Base-by-base conservation (phyloP, 1,140 invertebrate genomes). In the Polypedilum pembai region DNA sequence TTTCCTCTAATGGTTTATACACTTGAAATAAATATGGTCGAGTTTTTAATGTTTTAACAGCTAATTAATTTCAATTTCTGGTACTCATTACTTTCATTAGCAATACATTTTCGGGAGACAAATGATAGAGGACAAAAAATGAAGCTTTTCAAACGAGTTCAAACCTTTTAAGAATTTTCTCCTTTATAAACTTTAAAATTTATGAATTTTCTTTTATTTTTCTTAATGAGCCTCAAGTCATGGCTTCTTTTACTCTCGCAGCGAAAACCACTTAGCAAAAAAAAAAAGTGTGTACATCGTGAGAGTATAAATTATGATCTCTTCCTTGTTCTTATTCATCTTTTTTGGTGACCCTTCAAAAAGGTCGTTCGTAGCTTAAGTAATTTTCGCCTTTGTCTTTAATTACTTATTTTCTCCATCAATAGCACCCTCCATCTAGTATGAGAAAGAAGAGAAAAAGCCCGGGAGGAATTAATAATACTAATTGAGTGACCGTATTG, bases 51-150 rank as follows among this genome's bases (percentile, higher is more conserved):
- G 17, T 10, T 69, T 69, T 69, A 69, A 69, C 20, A 69, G 65
- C 65, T 21, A 69, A 69, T 69, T 69, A 69, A 69, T 69, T 20
- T 69, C 65, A 69, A 69, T 69, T 69, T 69, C 18, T 69, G 65
- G 17, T 69, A n/a, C 65, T 69, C 45, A 56, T 56, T 56, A 56
- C n/a, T n/a, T 15, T 56, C 45, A 56, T 56, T n/a, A 4, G 4
- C 5, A 33, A 33, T 33, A 33, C 1, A 33, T 33, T 33, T 33
- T 33, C 2, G 5, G 5, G 24, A 33, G 24, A 33, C 24, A 33
- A 33, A 33, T 33, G 24, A 33, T 3, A 33, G 24, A 33, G 5
- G 24, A 33, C 1, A 33, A 33, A 5, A 33, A 33, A 33, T 33
- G 24, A 33, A 33, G 24, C 24, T 33, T 33, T 33, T 33, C n/a